Base-by-base conservation (phyloP, 2,797 vertebrate genomes). In the Anniella stebbinsi region DNA sequence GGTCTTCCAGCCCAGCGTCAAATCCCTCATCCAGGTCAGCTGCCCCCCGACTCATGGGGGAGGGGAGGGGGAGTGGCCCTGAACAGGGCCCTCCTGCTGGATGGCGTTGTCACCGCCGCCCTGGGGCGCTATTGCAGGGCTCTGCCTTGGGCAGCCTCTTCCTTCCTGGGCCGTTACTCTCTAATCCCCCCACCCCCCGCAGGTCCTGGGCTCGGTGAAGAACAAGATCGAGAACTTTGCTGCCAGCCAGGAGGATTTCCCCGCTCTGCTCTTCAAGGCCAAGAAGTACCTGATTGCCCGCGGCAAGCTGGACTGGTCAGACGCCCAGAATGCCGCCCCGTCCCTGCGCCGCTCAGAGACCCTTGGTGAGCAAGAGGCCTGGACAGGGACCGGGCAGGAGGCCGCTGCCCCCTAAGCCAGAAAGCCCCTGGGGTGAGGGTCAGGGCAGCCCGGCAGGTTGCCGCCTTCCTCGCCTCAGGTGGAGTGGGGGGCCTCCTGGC, bases 1-100 rank as follows among this genome's bases (percentile, higher is more conserved):
- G 99, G 99, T 99, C 97, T 99, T 99, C 98, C 99, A 99, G 97
- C 99, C 99, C 94, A 99, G 98, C 17, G 97, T 99, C 96, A 99
- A 99, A 97, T 99, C 99, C 63, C 98, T 99, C 94, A 98, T 99
- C 94, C 99, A 99, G 99, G 99, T 99, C 60, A 63, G 60, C 3
- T 21, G 12, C 54, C 54, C 51, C 54, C 54, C 21, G 60, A 60
- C 36, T 15, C 2, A 1, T 9, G 45, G 0, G 10, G 45, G 69
- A 33, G 48, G 48, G 2, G 25, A 10, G 1, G 25, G 45, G 21
- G 38, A 41, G 23, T 9, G 8, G 30, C n/a, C n/a, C n/a, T n/a
- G n/a, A n/a, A n/a, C n/a, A n/a, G n/a, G n/a, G n/a, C n/a, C n/a
- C n/a, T n/a, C n/a, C n/a, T n/a, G n/a, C n/a, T n/a, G n/a, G n/a